phyloP scores from a whole-genome alignment of 1,140 invertebrate species.

The Leptestheria dahalacensis region DNA sequence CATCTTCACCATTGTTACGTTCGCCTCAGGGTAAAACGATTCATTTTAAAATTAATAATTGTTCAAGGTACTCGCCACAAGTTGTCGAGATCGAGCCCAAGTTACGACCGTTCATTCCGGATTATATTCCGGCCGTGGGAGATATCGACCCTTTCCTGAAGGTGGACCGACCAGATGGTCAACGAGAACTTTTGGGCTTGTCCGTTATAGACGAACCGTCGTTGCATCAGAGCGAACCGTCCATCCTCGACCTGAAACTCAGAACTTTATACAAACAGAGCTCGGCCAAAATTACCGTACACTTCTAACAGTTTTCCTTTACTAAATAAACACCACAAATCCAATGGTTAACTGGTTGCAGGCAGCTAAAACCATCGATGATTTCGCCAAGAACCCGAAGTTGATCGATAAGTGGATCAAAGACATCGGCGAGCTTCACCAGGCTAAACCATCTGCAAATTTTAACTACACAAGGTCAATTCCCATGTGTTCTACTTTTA shows the following conservation, averaged over 20 bases:
- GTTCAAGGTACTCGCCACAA: constrained; percentile 76
- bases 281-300: constrained; percentile 33
- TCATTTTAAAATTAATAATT: background rate
- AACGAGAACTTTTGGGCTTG: constrained; percentile 58
- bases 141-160: constrained; percentile 97
- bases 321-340: background rate
- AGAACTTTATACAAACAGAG: constrained; percentile 62
- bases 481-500: constrained; percentile 6
- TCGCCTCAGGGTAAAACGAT: background rate
- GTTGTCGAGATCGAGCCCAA: constrained; percentile 78
- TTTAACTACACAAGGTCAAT: constrained; percentile 61
- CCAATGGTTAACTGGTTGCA: constrained; percentile 23
- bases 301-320: background rate
- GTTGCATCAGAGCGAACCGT: constrained; percentile 78
- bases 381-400: constrained; percentile 70
- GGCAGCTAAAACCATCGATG: constrained; percentile 69
- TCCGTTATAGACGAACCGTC: constrained; percentile 86
- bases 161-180: constrained; percentile 60
- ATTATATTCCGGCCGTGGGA: constrained; percentile 93
- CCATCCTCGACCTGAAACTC: constrained; percentile 80
- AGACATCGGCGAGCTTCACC: constrained; percentile 74
- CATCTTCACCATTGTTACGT: background rate
- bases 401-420: constrained; percentile 87
- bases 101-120: constrained; percentile 85
- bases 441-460: constrained; percentile 65